Conservation (phyloP, 2,888 invertebrate genomes). For the Strigamia transsilvanica region DNA sequence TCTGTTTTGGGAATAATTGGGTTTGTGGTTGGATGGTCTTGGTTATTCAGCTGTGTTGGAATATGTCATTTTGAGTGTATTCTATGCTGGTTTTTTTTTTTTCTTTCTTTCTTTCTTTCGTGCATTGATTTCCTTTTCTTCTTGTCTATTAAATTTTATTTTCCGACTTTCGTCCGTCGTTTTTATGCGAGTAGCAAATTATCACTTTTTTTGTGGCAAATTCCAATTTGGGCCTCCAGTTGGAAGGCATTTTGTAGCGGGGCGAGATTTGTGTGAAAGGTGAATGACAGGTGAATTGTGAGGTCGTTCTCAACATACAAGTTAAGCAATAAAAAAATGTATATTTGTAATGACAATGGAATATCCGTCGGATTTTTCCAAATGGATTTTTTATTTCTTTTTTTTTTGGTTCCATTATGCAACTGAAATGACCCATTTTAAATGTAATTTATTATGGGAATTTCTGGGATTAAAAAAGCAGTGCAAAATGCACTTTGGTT, state of each 20-base stretch:
- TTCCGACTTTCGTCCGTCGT: too few species aligned
- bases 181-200: not conserved
- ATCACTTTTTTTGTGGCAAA: not conserved
- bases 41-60: not conserved
- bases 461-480: not conserved
- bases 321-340: conserved; percentile 10
- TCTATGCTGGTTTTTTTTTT: not conserved
- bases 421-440: conserved; percentile 11
- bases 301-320: conserved; percentile 19
- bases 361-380: not conserved
- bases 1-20: conserved; percentile 35
- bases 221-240: conserved; percentile 3
- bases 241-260: not conserved
- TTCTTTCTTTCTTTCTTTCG: not conserved
- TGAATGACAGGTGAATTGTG: conserved; percentile 39
- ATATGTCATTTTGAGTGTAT: not conserved
- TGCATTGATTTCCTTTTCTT: not conserved
- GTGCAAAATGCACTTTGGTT: not conserved
- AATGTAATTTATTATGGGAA: not conserved
- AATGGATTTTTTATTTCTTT: not conserved
- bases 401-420: not conserved
- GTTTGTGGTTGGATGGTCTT: conserved; percentile 14
- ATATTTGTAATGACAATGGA: conserved; percentile 5
- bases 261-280: conserved; percentile 36
- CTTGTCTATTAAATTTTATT: too few species aligned